A percentile compares a stretch with the other conserved stretches of the same genome.
Conservation (phyloP, 2,113 vertebrate species). For the Salminus brasiliensis region DNA sequence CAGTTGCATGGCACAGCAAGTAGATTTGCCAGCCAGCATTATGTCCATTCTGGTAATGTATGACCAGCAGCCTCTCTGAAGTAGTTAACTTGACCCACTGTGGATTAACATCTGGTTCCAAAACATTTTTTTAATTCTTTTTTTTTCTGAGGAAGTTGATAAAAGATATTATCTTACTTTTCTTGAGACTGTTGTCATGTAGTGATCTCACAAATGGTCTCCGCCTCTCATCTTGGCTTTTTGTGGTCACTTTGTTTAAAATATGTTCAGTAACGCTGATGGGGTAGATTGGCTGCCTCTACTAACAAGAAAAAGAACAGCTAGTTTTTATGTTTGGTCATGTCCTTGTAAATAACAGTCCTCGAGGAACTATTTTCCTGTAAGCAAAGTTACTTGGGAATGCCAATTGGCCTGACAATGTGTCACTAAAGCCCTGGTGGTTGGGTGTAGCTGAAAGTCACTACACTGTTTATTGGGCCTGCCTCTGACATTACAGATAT, state of each 20-base stretch:
- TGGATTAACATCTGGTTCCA: not conserved
- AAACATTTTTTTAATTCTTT: not conserved
- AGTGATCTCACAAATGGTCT: not conserved
- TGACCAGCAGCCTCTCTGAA: not conserved
- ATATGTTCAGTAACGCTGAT: not conserved
- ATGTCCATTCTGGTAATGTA: not conserved
- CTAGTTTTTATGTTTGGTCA: no score
- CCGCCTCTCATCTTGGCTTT: not conserved
- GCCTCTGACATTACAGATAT: no score
- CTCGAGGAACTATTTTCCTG: no score
- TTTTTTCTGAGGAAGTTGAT: no score
- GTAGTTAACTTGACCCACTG: not conserved
- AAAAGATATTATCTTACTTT: not conserved
- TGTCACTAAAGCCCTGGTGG: no score
- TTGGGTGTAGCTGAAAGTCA: no score
- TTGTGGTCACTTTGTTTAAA: not conserved
- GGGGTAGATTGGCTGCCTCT: no score
- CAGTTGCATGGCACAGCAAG: not conserved
- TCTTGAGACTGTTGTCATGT: not conserved
- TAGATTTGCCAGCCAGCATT: not conserved
- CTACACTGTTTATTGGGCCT: no score
- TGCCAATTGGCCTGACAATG: no score
- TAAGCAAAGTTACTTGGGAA: no score
- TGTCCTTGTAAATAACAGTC: no score
- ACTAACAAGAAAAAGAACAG: no score